Percentiles rank a stretch among this genome's conserved stretches.
Evolutionary conservation across 2,113 vertebrate species (phyloP).

Genomic region (Lipotes vexillifer): DNA sequence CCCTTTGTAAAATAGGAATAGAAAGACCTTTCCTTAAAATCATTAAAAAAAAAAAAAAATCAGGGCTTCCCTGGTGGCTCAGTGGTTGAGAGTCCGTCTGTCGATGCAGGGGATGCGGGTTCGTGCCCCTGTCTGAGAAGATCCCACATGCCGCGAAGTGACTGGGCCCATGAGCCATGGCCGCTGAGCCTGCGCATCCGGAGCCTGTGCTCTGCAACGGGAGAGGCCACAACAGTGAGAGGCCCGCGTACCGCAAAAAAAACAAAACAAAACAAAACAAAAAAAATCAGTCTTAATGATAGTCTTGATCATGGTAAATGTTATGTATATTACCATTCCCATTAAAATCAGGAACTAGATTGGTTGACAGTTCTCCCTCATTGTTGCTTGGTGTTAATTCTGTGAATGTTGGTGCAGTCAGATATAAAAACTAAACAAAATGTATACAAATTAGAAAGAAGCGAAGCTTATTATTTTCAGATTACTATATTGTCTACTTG

Average conservation of each 20-base stretch:
- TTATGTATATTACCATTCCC: neutral
- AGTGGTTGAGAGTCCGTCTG: too few species aligned
- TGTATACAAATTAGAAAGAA: neutral
- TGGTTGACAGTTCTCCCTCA: neutral
- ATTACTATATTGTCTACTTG: neutral
- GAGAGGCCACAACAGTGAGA: too few species aligned
- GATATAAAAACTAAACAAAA: neutral
- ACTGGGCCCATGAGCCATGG: too few species aligned
- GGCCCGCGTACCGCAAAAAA: too few species aligned
- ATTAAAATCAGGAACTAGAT: neutral
- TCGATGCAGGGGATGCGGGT: too few species aligned
- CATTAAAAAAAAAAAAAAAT: neutral
- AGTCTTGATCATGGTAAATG: neutral
- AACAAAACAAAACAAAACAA: too few species aligned
- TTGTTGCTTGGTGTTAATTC: neutral
- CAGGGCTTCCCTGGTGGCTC: too few species aligned
- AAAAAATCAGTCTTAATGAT: neutral
- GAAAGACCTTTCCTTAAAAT: neutral
- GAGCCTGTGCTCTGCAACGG: too few species aligned
- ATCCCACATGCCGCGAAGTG: too few species aligned
- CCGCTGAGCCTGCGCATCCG: too few species aligned
- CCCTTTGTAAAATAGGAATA: neutral
- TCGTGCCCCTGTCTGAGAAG: too few species aligned
- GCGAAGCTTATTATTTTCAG: neutral
- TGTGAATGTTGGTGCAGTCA: neutral